phyloP scores from a whole-genome alignment of 2,113 vertebrate species.

The Machaerirhynchus nigripectus region DNA sequence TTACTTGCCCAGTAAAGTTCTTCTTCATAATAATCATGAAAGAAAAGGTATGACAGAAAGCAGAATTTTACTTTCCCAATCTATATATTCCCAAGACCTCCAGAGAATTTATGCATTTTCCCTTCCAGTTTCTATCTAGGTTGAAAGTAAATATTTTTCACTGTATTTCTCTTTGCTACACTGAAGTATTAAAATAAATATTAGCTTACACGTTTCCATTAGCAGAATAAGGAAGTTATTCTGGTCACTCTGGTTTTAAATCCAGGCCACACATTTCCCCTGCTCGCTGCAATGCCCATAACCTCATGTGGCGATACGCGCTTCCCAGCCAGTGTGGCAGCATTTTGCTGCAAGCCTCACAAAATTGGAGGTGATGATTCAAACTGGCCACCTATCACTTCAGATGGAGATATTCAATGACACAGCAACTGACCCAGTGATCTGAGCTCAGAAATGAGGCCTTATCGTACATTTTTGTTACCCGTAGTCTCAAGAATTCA shows the following conservation, averaged over 20 bases:
- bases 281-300: not conserved
- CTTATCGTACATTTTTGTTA: not conserved
- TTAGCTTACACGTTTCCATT: not conserved
- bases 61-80: not conserved
- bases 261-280: fast-evolving
- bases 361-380: not conserved
- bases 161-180: not conserved
- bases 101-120: not conserved
- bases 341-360: not conserved
- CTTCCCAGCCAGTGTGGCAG: not conserved
- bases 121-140: not conserved
- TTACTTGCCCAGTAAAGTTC: not conserved
- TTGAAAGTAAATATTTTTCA: not conserved
- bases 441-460: not conserved
- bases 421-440: not conserved
- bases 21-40: not conserved
- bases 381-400: not conserved
- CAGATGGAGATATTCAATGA: not conserved
- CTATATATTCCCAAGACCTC: not conserved
- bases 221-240: not conserved
- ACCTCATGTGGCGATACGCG: fast-evolving
- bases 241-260: not conserved
- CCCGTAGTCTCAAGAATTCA: not conserved
- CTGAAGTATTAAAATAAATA: not conserved
- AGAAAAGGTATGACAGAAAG: not conserved